Conservation (phyloP, 1,140 invertebrate species). For the Platorchestia sp. region DNA sequence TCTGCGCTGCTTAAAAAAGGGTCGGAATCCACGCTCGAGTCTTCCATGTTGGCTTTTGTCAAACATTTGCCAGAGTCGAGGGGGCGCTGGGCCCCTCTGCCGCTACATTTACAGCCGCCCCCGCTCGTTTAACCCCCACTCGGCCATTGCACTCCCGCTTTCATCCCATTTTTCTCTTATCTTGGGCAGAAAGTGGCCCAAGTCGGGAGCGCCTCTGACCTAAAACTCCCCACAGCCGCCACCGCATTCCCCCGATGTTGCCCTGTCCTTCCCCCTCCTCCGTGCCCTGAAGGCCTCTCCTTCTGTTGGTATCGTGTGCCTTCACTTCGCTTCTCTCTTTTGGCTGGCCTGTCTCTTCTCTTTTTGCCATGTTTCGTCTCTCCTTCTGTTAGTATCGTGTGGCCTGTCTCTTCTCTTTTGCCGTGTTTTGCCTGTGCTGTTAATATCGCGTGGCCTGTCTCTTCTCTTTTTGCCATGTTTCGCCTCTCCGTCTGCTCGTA, state of each 20-base stretch:
- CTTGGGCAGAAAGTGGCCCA: constrained; percentile 52
- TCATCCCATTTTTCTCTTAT: constrained; percentile 54
- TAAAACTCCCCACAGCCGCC: constrained; percentile 49
- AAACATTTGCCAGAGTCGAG: constrained; percentile 18
- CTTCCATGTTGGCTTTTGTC: constrained; percentile 51
- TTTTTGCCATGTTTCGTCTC: too few species aligned
- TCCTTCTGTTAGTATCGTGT: too few species aligned
- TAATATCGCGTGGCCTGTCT: too few species aligned
- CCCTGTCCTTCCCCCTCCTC: background rate
- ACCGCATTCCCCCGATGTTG: background rate
- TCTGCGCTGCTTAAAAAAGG: constrained; percentile 32
- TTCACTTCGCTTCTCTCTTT: background rate
- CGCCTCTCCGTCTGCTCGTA: too few species aligned
- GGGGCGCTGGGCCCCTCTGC: background rate
- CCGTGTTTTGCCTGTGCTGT: too few species aligned
- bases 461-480: too few species aligned
- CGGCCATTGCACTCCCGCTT: constrained; percentile 55
- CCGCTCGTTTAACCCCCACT: constrained; percentile 38
- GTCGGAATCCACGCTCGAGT: constrained; percentile 30
- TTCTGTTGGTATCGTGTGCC: background rate
- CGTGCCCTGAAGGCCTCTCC: background rate
- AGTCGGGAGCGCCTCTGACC: constrained; percentile 42
- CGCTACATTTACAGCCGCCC: background rate
- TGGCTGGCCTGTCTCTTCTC: background rate
- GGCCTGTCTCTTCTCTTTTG: too few species aligned